These are phyloP conservation scores for Hyposoter didymator DNA, from an alignment of 2,888 invertebrate species.

Conservation along the genomic window DNA sequence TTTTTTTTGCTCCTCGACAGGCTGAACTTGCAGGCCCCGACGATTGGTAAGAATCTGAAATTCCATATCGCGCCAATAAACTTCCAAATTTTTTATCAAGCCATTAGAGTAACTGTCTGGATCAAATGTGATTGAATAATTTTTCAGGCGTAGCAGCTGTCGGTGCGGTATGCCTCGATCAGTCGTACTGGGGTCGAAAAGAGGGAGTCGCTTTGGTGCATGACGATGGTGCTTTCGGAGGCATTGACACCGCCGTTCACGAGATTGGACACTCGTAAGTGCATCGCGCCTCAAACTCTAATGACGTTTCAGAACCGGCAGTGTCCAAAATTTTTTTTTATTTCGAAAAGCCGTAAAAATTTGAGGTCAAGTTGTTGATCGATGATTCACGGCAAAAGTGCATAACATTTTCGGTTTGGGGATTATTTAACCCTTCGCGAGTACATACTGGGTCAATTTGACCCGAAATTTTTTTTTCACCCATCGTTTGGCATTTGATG, in stretches of 20 bases:
- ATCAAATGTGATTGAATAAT: background rate
- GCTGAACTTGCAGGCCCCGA: background rate
- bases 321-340: no score
- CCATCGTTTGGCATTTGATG: no score
- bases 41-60: background rate
- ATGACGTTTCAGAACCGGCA: background rate
- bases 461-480: no score
- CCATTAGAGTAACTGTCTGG: background rate
- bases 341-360: background rate
- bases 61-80: background rate
- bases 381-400: no score
- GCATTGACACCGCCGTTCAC: background rate
- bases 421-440: no score
- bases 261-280: slow-evolving; percentile 9
- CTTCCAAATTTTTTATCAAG: background rate
- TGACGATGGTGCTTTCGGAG: background rate
- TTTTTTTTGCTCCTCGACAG: background rate
- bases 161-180: background rate
- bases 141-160: background rate
- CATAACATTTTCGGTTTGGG: no score
- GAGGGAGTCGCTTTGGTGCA: background rate
- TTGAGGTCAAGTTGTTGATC: background rate
- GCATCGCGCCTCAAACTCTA: no score
- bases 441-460: no score
- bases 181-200: background rate